Base-by-base conservation (phyloP, 2,888 invertebrate genomes). In the Margaritifera margaritifera region DNA sequence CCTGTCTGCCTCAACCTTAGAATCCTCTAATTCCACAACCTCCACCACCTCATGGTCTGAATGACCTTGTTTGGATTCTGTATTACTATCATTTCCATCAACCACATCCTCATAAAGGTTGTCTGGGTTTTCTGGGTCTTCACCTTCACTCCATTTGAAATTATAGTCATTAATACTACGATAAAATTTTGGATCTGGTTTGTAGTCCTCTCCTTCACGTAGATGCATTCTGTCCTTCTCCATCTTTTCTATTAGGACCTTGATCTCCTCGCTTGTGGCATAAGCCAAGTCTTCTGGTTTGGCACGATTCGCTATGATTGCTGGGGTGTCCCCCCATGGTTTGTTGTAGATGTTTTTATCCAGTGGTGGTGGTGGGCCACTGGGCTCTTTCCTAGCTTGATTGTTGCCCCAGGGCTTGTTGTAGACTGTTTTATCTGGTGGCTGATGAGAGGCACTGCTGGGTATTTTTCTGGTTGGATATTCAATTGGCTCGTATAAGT, bases 181-280 rank as follows among this genome's bases (percentile, higher is more conserved):
- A 27, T 76, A 76, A 63, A 68, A 76, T 15, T 67, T 71, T 11
- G 68, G 71, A 53, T 76, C 76, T 20, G 76, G 76, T n/a, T 62
- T 67, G 5, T 66, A 67, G 1, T 50, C 60, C 0, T 57, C 68
- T n/a, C 80, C 80, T 57, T 79, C 80, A 54, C 68, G 68, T 54
- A 80, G 59, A 68, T 59, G 62, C 6, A 74, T 70, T 55, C 79
- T 56, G 57, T 80, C 80, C 42, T 71, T 67, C 56, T 80, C 80
- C 80, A 80, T 80, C 55, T 78, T 76, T 62, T 80, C 77, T 22
- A 80, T 80, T 20, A 80, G 63, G 20, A 79, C 80, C 64, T 80
- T 79, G 27, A 80, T 80, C 64, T 80, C 80, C 55, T 80, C 80
- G 69, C 80, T 80, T 2, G 80, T 79, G 27, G 80, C 80, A 72